Base-by-base conservation (phyloP, 2,888 invertebrate genomes). In the Notodonta ziczac region DNA sequence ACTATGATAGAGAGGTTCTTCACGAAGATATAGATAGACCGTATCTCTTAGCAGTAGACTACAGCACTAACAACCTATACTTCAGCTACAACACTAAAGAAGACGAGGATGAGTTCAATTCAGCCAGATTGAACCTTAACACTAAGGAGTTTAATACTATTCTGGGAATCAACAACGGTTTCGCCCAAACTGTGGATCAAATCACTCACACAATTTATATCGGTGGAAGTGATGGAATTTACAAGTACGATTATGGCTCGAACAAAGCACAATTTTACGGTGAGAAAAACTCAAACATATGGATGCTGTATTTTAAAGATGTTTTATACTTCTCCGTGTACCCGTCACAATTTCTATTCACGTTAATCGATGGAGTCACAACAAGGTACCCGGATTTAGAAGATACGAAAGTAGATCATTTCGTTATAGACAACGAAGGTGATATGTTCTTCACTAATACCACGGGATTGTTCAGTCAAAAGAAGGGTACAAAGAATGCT, bases 331-430 rank as follows among this genome's bases (percentile, higher is more conserved):
- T 77, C 63, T 84, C 87, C 0, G 74, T 76, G 8, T 90, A 83
- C 51, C 92, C 91, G 0, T 74, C 80, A 0, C 89, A 89, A 58
- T 85, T 89, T 60, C 44, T 91, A 0, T 89, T 85, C 61, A 80
- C 80, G 0, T 67, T 83, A 7, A 63, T 70, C 2, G 74, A 89
- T 53, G 89, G 84, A 0, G 70, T 81, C 59, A 62, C 79, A 2
- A 64, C 46, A 4, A 80, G 86, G 58, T 86, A 87, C 40, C 66
- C 73, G 58, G 90, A 91, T 65, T 76, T 91, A 10, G 87, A 91
- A 81, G 87, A 90, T 52, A 88, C 86, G 0, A 89, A 89, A 77
- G 86, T 90, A 0, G 87, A 87, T 57, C 79, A 82, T 24, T 89
- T 92, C 52, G 74, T 87, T 12, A 87, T 91, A 14, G 92, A 90